Base-by-base conservation (phyloP, 2,113 vertebrate species). In the Cyprinodon variegatus region DNA sequence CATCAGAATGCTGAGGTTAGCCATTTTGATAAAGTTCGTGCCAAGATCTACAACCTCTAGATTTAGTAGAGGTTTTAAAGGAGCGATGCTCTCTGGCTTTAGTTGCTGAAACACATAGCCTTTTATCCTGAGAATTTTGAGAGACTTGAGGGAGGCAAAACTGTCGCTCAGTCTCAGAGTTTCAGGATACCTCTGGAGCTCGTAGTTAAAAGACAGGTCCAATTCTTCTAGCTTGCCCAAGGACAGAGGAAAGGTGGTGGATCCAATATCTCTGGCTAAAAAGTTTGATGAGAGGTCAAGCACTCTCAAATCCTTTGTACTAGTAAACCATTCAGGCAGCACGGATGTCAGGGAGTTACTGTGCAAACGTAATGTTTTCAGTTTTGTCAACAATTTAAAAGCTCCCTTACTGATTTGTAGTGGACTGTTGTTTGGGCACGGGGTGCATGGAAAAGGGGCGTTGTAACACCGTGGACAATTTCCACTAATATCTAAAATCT, bases 401-500 rank as follows among this genome's bases (percentile, higher is more conserved):
- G 98, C 95, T 0, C 63, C 68, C 8, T 11, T 0, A 45, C 95
- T 89, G 40, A 99, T 97, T 3, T 87, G 8, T 45, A 98, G 89
- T 0, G 95, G 82, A 0, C 79, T 74, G 0, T 93, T 91, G 48
- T 94, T 82, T n/a, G 92, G 88, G 62, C 98, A 99, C 0, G 96
- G 96, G 7, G 3, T 82, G 78, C 97, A 99, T 5, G 96, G 95
- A 75, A 95, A 99, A 0, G 97, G 97, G 1, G 94, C 95, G 45
- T 98, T 96, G 78, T 98, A 96, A 85, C 98, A 99, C 17, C 97
- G 95, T 45, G 97, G 98, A 59, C 98, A 99, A 72, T 98, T 99
- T 65, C 97, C 96, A 62, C 97, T 98, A 3, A 99, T 90, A 72
- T 99, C 98, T 1, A 99, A 95, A 81, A 95, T 92, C 92, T 98